Conservation (phyloP, 1,140 invertebrate genomes). For the Drosophila seguyi region DNA sequence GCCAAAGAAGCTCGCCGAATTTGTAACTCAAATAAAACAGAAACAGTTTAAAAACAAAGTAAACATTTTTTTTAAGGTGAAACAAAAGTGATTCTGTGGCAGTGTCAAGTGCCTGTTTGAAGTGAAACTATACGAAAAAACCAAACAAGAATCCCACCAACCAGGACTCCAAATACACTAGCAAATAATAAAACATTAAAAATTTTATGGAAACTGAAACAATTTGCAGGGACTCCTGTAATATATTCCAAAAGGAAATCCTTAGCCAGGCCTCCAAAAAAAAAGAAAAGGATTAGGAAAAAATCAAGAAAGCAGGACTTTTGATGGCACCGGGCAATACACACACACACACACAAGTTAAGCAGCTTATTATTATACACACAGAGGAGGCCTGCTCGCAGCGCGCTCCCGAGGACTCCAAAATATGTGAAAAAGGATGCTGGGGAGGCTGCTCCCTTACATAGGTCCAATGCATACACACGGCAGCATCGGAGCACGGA, state of each 20-base stretch:
- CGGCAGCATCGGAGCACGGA: conserved; percentile 7
- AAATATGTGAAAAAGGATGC: conserved; percentile 18
- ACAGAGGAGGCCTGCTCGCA: conserved; percentile 10
- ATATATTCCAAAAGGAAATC: neutral
- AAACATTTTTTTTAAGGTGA: conserved; percentile 2
- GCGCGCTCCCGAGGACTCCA: conserved; percentile 22
- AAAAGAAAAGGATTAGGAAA: neutral
- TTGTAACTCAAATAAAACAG: neutral
- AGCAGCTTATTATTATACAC: conserved; percentile 59
- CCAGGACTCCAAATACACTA: neutral
- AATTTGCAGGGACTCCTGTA: conserved; percentile 29
- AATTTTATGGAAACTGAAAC: conserved; percentile 7
- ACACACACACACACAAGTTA: conserved; percentile 13
- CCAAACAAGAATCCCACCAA: neutral
- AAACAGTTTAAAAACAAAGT: neutral
- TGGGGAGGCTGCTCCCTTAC: conserved; percentile 3
- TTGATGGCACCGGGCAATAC: conserved; percentile 55
- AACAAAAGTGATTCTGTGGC: conserved; percentile 1
- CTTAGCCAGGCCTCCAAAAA: conserved; percentile 17
- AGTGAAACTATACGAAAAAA: conserved; percentile 1
- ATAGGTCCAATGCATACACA: conserved; percentile 46
- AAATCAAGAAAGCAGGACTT: conserved; percentile 18
- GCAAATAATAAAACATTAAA: neutral
- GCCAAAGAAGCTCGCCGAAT: neutral
- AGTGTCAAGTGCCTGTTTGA: neutral